These are phyloP conservation scores for Psephotus haematonotus DNA, from an alignment of 2,113 vertebrate species.

Conservation along the genomic window DNA sequence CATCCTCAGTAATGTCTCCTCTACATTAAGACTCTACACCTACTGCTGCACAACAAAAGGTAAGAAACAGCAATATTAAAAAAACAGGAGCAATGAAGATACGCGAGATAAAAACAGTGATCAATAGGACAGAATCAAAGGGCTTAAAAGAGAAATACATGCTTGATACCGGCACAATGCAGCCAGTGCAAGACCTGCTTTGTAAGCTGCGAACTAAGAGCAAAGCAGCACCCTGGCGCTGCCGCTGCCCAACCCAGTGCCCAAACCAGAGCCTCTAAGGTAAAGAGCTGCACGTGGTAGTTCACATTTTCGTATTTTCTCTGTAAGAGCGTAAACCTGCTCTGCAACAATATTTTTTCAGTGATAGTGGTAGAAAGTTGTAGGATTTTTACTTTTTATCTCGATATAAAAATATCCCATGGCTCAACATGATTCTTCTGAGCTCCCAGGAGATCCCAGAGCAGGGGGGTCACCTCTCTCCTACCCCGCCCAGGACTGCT, in stretches of 20 bases:
- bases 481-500: background rate
- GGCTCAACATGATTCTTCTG: background rate
- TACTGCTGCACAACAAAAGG: background rate
- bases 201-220: background rate
- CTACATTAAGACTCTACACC: fast-evolving
- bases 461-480: background rate
- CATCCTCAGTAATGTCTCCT: background rate
- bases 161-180: fast-evolving
- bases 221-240: background rate
- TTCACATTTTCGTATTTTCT: fast-evolving
- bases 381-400: too few species aligned
- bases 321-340: background rate
- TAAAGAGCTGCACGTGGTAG: fast-evolving
- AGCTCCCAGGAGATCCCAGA: background rate
- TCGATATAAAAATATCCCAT: fast-evolving
- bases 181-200: background rate
- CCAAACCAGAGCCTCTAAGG: background rate
- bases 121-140: background rate
- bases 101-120: fast-evolving
- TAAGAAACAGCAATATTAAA: fast-evolving
- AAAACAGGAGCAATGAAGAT: background rate
- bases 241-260: fast-evolving
- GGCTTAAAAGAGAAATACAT: background rate
- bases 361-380: fast-evolving
- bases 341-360: background rate